Percentiles rank a stretch among this genome's conserved stretches.
phyloP scores from a whole-genome alignment of 2,797 vertebrate species.

The Phalanger gymnotis region DNA sequence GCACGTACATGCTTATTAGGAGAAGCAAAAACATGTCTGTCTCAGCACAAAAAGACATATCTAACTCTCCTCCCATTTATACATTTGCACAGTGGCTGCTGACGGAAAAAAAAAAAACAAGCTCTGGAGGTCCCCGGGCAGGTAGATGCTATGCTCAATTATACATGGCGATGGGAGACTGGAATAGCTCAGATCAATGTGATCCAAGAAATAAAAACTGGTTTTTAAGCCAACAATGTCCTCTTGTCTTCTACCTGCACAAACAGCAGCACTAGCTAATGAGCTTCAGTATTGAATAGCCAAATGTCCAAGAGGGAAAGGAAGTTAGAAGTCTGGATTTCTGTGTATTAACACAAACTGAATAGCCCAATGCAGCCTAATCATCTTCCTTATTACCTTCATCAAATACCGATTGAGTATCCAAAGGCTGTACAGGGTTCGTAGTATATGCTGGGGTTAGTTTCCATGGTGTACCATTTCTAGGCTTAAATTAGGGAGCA shows the following conservation, averaged over 20 bases:
- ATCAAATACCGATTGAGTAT: not conserved
- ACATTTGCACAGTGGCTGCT: slow-evolving; percentile 38
- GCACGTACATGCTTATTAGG: slow-evolving; percentile 68
- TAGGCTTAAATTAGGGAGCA: not conserved
- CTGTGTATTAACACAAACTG: not conserved
- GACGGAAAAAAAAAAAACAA: slow-evolving; percentile 67
- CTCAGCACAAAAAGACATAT: slow-evolving; percentile 46
- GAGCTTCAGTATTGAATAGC: slow-evolving; percentile 34
- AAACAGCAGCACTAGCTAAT: not conserved
- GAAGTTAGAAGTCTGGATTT: not conserved
- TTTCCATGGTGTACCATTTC: not conserved
- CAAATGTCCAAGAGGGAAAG: slow-evolving; percentile 11
- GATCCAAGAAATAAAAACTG: slow-evolving; percentile 5
- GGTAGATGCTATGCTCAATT: slow-evolving; percentile 71
- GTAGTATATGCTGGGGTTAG: not conserved
- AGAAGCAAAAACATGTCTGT: slow-evolving; percentile 50
- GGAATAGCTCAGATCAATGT: slow-evolving; percentile 34
- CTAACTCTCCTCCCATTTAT: slow-evolving; percentile 55
- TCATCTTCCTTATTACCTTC: not conserved
- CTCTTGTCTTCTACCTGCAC: not conserved
- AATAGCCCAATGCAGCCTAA: not conserved
- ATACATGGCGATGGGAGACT: slow-evolving; percentile 57
- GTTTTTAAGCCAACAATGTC: slow-evolving; percentile 3
- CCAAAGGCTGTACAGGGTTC: not conserved
- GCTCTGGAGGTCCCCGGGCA: slow-evolving; percentile 49